These are phyloP conservation scores for Brachyopa scutellaris DNA, from an alignment of 2,888 invertebrate genomes.

Conservation along the genomic window DNA sequence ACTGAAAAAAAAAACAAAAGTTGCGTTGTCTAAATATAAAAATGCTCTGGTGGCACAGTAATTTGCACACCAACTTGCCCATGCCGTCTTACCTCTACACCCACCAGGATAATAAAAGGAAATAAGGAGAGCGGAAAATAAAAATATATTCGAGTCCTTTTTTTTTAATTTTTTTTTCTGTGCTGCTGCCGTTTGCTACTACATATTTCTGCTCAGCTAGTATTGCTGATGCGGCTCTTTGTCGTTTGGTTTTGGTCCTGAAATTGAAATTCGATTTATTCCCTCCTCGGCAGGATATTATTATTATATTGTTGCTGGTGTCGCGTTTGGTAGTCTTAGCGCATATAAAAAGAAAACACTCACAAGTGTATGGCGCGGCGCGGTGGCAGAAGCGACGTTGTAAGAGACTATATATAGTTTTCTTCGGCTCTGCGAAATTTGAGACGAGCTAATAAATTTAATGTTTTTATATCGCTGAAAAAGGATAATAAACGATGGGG, in stretches of 20 bases:
- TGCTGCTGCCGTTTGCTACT: neutral
- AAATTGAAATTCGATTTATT: conserved; percentile 59
- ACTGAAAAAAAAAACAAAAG: neutral
- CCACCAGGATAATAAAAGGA: conserved; percentile 24
- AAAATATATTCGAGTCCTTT: conserved; percentile 19
- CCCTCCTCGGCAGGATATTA: conserved; percentile 3
- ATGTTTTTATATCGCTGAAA: conserved; percentile 45
- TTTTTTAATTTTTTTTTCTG: neutral
- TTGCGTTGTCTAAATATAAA: conserved; percentile 28
- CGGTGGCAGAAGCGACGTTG: neutral
- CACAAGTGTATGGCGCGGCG: neutral
- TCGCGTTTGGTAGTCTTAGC: neutral
- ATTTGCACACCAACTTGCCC: conserved; percentile 35
- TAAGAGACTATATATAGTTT: conserved; percentile 37
- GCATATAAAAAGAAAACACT: neutral
- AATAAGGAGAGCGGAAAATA: conserved; percentile 19
- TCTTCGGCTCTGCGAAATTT: conserved; percentile 35
- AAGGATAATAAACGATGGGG: conserved; percentile 32
- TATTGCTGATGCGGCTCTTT: neutral
- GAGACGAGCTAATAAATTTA: conserved; percentile 59
- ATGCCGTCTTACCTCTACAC: neutral
- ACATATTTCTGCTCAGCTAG: too few species aligned
- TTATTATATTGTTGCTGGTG: conserved; percentile 1
- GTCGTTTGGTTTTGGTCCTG: neutral
- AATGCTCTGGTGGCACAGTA: conserved; percentile 16